Conservation (phyloP, 2,888 invertebrate genomes). For the Caenorhabditis doughertyi region DNA sequence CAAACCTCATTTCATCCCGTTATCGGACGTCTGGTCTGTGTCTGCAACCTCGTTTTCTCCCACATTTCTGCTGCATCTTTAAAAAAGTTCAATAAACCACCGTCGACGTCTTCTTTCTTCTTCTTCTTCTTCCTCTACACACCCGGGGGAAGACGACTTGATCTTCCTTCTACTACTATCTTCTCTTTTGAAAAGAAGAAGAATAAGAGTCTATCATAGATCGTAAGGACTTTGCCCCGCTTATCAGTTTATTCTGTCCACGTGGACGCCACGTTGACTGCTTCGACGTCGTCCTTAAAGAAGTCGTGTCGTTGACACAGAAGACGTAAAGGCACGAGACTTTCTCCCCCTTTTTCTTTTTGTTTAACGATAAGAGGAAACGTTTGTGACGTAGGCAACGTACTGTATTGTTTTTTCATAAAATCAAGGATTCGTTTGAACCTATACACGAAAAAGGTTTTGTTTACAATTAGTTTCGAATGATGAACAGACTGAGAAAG, state of each 20-base stretch:
- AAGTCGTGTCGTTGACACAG: constrained; percentile 26
- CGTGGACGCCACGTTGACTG: constrained; percentile 57
- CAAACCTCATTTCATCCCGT: constrained; percentile 44
- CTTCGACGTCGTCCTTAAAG: constrained; percentile 20
- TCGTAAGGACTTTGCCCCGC: constrained; percentile 48
- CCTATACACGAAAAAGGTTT: not conserved
- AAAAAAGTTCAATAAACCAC: constrained; percentile 58
- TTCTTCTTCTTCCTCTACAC: not conserved
- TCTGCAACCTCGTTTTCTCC: constrained; percentile 55
- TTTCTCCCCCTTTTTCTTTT: constrained; percentile 3
- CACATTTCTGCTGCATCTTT: constrained; percentile 45
- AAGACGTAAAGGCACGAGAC: constrained; percentile 31
- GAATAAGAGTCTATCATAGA: constrained; percentile 41
- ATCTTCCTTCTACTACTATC: not conserved
- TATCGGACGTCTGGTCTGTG: constrained; percentile 22
- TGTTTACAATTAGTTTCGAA: not conserved
- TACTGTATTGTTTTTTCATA: not conserved
- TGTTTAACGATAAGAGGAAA: constrained; percentile 25
- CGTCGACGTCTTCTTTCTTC: constrained; percentile 21
- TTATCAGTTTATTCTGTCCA: constrained; percentile 43
- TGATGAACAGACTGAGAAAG: too few species aligned
- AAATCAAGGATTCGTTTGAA: not conserved
- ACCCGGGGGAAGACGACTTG: not conserved
- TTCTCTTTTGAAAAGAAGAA: not conserved
- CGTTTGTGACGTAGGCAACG: constrained; percentile 36